phyloP scores from a whole-genome alignment of 2,888 invertebrate genomes.

The Drosophila demipolita region DNA sequence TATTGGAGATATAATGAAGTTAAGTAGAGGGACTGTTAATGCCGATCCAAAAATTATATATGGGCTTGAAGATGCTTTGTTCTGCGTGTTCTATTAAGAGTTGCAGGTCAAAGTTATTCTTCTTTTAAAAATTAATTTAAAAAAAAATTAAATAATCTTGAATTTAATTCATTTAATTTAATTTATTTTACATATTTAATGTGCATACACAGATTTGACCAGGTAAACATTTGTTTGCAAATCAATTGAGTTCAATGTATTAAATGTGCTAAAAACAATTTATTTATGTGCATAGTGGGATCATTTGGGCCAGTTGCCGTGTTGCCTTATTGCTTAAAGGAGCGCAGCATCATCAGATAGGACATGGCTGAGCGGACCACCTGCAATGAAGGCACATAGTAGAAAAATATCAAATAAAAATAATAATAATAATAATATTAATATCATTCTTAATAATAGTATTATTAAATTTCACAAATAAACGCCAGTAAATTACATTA shows the following conservation, averaged over 20 bases:
- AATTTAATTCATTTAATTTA: not conserved
- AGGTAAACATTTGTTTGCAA: not conserved
- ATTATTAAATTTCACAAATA: too few relatives aligned
- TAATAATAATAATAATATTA: too few relatives aligned
- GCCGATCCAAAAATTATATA: not conserved
- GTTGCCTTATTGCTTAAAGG: conserved; percentile 37
- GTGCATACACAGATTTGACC: not conserved
- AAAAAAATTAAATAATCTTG: too few relatives aligned
- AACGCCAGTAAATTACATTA: not conserved
- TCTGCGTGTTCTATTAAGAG: not conserved
- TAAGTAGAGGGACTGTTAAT: not conserved
- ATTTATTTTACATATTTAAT: not conserved
- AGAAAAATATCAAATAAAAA: not conserved
- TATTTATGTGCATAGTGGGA: not conserved
- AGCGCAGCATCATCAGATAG: conserved; percentile 66
- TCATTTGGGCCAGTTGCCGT: not conserved
- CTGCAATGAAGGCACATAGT: conserved; percentile 26
- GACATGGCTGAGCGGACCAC: conserved; percentile 65
- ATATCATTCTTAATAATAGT: too few relatives aligned
- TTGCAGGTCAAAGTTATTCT: not conserved
- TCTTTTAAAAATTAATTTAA: too few relatives aligned
- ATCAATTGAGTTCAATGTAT: not conserved
- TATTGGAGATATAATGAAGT: not conserved
- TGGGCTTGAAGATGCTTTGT: not conserved
- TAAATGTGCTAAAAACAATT: not conserved